phyloP scores from a whole-genome alignment of 2,113 vertebrate species.

The Gasterosteus aculeatus region DNA sequence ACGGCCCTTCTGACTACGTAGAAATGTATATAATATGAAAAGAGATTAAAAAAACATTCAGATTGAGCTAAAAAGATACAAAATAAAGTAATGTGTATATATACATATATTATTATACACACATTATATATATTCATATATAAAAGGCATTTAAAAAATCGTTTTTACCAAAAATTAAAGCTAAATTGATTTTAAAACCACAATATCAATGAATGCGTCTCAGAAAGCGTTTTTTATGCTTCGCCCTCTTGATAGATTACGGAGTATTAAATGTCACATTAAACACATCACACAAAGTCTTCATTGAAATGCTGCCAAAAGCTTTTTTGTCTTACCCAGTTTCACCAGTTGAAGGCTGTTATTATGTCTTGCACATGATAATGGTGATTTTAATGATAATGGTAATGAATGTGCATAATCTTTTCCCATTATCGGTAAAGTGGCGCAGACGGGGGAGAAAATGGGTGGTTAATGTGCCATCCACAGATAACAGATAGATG shows the following conservation, averaged over 20 bases:
- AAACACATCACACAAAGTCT: conserved; percentile 22
- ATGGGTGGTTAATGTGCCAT: conserved; percentile 69
- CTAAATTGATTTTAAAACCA: neutral
- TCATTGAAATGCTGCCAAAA: conserved; percentile 32
- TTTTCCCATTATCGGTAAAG: conserved; percentile 69
- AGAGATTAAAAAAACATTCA: neutral
- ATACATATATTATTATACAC: neutral
- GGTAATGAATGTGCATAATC: conserved; percentile 78
- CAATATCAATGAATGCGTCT: conserved; percentile 2
- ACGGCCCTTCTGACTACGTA: neutral
- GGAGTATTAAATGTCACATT: conserved; percentile 10
- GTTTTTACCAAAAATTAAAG: neutral
- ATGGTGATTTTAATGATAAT: conserved; percentile 75
- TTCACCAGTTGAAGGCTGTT: conserved; percentile 44
- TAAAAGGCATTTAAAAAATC: neutral
- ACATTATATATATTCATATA: neutral
- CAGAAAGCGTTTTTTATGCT: conserved; percentile 9
- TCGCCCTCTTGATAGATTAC: conserved; percentile 13
- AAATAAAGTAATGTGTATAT: no score
- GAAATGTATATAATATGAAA: neutral
- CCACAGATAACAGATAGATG: conserved; percentile 66
- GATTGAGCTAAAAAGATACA: neutral
- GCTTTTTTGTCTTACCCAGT: conserved; percentile 6
- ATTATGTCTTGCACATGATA: conserved; percentile 63
- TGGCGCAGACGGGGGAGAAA: conserved; percentile 40